These are phyloP conservation scores for Pterocles burchelli DNA, from an alignment of 2,113 vertebrate species.

Conservation along the genomic window DNA sequence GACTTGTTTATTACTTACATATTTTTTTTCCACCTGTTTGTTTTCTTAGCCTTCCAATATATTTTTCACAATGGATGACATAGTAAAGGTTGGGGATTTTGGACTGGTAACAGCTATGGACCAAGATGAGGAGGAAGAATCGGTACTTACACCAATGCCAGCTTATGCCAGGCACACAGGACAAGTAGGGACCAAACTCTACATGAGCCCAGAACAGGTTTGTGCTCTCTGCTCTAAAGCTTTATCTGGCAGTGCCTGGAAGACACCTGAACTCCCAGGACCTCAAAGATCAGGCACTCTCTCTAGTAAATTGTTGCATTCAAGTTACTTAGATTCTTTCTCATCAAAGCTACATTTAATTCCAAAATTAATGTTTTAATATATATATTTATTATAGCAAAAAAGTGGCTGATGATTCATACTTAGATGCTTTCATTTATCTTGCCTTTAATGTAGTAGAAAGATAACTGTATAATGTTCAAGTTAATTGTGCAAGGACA, in stretches of 20 bases:
- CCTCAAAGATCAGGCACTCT: background rate
- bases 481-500: background rate
- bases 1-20: background rate
- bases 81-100: slow-evolving; percentile 98
- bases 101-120: slow-evolving; percentile 98
- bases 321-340: background rate
- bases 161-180: slow-evolving; percentile 93
- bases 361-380: background rate
- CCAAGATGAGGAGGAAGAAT: slow-evolving; percentile 92
- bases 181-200: slow-evolving; percentile 97
- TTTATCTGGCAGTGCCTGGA: background rate
- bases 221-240: slow-evolving; percentile 23
- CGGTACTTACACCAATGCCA: slow-evolving; percentile 89
- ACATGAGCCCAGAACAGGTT: slow-evolving; percentile 99
- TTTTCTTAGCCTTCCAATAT: slow-evolving; percentile 94
- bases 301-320: background rate
- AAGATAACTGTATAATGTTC: background rate
- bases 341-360: background rate
- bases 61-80: slow-evolving; percentile 97
- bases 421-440: background rate
- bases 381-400: background rate
- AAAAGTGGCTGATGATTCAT: background rate
- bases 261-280: background rate
- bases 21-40: background rate
- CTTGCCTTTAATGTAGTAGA: background rate